Conservation (phyloP, 2,888 invertebrate genomes). For the Brenthis hecate region DNA sequence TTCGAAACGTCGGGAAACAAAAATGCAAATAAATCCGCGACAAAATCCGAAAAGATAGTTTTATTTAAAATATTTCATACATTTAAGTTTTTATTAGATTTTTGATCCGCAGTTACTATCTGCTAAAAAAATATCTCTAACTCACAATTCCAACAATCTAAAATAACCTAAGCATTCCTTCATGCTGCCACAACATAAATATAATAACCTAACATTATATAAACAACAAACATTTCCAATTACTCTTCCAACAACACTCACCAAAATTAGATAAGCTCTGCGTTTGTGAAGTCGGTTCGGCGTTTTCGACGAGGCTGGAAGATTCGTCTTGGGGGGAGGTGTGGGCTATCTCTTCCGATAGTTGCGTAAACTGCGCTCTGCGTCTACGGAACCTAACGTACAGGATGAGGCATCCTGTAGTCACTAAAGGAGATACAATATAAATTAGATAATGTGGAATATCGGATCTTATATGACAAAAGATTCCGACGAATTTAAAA, state of each 20-base stretch:
- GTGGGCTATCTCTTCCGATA: conserved; percentile 80
- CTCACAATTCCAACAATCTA: too few species aligned
- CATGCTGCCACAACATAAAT: too few species aligned
- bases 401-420: conserved; percentile 90
- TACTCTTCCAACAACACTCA: conserved; percentile 32
- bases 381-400: conserved; percentile 91
- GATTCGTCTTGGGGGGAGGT: conserved; percentile 61
- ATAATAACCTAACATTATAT: too few species aligned
- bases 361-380: conserved; percentile 84
- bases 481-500: background rate
- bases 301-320: conserved; percentile 69
- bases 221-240: too few species aligned
- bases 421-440: conserved; percentile 75
- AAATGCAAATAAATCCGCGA: too few species aligned
- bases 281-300: conserved; percentile 61
- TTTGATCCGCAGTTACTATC: too few species aligned
- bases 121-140: too few species aligned
- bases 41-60: too few species aligned
- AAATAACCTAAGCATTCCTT: too few species aligned
- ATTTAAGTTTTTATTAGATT: too few species aligned
- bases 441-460: background rate
- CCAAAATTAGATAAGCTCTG: conserved; percentile 58
- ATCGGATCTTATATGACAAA: background rate
- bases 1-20: too few species aligned
- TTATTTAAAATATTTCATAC: too few species aligned